These are phyloP conservation scores for Lobophora halterata DNA, from an alignment of 2,888 invertebrate genomes.

Conservation along the genomic window DNA sequence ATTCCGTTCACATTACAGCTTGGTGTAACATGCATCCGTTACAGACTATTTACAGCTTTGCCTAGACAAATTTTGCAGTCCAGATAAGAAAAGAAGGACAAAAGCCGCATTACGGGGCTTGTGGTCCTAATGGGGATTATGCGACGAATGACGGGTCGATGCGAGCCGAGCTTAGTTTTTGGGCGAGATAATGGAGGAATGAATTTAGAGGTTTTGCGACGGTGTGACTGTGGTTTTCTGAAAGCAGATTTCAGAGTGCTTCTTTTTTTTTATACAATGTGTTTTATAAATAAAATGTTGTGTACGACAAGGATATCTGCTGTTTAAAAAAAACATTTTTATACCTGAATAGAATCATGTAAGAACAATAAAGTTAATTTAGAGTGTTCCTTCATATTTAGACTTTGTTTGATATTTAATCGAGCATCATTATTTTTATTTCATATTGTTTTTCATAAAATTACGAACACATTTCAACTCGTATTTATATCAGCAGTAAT, in stretches of 20 bases:
- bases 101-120: constrained; percentile 63
- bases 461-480: too few relatives aligned
- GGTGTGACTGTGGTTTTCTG: constrained; percentile 34
- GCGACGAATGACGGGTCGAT: constrained; percentile 56
- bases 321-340: too few relatives aligned
- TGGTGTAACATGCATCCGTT: constrained; percentile 46
- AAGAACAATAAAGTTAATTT: too few relatives aligned
- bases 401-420: too few relatives aligned
- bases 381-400: too few relatives aligned
- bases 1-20: constrained; percentile 7
- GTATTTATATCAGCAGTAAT: too few relatives aligned
- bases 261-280: neutral
- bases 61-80: constrained; percentile 76
- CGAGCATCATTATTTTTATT: too few relatives aligned
- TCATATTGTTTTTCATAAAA: too few relatives aligned
- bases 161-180: constrained; percentile 55
- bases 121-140: constrained; percentile 69
- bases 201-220: constrained; percentile 50
- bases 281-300: too few relatives aligned
- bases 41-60: constrained; percentile 68
- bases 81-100: constrained; percentile 78
- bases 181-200: constrained; percentile 62
- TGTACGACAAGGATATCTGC: too few relatives aligned
- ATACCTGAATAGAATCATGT: too few relatives aligned
- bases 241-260: neutral